A percentile compares a stretch with the other conserved stretches of the same genome.
These are phyloP conservation scores for Drosophila tripunctata DNA, from an alignment of 2,888 invertebrate genomes.

Conservation along the genomic window DNA sequence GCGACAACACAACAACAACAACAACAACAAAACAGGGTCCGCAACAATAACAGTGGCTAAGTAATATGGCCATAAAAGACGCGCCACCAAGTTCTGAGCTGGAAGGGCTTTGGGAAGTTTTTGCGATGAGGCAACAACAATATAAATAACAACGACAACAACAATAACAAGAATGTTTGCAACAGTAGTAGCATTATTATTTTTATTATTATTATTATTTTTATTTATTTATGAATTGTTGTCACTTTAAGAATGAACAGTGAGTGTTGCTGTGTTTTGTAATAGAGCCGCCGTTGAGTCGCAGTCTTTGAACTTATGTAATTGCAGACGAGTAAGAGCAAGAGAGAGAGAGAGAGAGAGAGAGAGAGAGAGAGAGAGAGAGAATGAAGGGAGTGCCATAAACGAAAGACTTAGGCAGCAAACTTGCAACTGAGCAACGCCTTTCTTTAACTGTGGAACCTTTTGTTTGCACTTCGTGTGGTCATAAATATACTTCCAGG, in stretches of 20 bases:
- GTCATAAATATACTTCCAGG: conserved; percentile 58
- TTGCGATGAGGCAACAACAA: conserved; percentile 58
- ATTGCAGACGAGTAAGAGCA: conserved; percentile 42
- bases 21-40: no score
- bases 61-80: conserved; percentile 47
- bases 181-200: conserved; percentile 56
- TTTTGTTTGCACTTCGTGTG: conserved; percentile 57
- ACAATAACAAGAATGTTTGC: conserved; percentile 30
- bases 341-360: conserved; percentile 2
- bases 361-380: not conserved
- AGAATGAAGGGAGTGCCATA: conserved; percentile 6
- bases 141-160: conserved; percentile 13
- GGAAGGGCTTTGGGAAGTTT: conserved; percentile 53
- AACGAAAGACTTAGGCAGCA: conserved; percentile 47
- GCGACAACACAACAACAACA: conserved; percentile 35
- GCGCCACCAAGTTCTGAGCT: conserved; percentile 24
- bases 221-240: conserved; percentile 52
- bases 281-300: conserved; percentile 45
- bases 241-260: conserved; percentile 43
- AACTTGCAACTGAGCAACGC: conserved; percentile 30
- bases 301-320: conserved; percentile 72
- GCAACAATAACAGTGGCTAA: no score
- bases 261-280: conserved; percentile 47
- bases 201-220: conserved; percentile 44
- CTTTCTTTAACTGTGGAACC: conserved; percentile 30